These are phyloP conservation scores for Pseudomyrmex pallidus DNA, from an alignment of 1,140 invertebrate species.

Conservation along the genomic window DNA sequence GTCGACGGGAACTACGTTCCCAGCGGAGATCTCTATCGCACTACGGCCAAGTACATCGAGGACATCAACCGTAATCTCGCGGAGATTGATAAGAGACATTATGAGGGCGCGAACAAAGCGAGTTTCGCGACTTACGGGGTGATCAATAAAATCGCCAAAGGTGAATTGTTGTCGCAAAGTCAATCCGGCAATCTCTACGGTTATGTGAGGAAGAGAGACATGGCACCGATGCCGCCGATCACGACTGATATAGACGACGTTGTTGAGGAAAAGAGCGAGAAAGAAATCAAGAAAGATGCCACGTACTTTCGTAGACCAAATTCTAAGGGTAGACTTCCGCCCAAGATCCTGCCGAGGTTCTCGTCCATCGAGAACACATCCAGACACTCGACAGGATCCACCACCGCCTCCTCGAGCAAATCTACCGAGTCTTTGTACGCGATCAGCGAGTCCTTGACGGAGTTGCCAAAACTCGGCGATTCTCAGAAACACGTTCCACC, in stretches of 20 bases:
- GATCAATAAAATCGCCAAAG: constrained; percentile 75
- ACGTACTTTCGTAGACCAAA: constrained; percentile 60
- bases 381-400: constrained; percentile 79
- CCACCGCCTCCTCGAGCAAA: constrained; percentile 79
- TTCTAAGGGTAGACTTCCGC: constrained; percentile 75
- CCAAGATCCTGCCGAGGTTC: constrained; percentile 76
- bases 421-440: constrained; percentile 80
- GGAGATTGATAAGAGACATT: constrained; percentile 79
- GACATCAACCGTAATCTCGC: constrained; percentile 83
- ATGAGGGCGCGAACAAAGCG: constrained; percentile 73
- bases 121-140: constrained; percentile 73
- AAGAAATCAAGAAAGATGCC: not conserved
- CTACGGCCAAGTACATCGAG: constrained; percentile 80
- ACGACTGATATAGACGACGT: constrained; percentile 35
- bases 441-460: constrained; percentile 75
- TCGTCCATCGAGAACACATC: constrained; percentile 80
- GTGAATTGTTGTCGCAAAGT: constrained; percentile 18
- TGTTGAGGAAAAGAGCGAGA: not conserved
- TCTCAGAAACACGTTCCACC: constrained; percentile 16
- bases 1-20: constrained; percentile 79
- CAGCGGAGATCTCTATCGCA: constrained; percentile 80
- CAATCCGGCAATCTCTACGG: constrained; percentile 58
- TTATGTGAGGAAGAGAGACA: constrained; percentile 74
- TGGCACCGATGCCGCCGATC: constrained; percentile 81
- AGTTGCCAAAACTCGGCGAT: constrained; percentile 42